Percentiles rank a stretch among this genome's conserved stretches.
Evolutionary conservation across 2,888 invertebrate genomes (phyloP).

Genomic region (Drosophila paranaensis): DNA sequence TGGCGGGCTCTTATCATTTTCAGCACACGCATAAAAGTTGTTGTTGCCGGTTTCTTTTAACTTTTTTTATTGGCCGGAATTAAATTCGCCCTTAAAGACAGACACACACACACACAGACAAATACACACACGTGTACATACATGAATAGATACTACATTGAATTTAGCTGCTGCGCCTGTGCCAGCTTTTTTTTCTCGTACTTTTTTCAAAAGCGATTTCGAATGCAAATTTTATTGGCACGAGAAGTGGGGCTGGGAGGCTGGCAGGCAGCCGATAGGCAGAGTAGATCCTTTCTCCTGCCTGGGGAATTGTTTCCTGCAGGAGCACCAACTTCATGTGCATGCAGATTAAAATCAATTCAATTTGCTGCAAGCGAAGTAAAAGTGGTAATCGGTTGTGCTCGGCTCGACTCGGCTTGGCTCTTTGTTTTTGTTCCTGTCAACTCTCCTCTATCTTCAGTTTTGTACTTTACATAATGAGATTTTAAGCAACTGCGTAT

Average conservation of each 20-base stretch:
- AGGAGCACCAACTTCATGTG: conserved; percentile 24
- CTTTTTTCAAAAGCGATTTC: conserved; percentile 70
- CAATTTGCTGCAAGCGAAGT: conserved; percentile 75
- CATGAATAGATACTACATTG: conserved; percentile 34
- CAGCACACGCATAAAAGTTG: conserved; percentile 77
- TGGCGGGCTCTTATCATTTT: conserved; percentile 64
- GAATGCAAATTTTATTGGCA: conserved; percentile 79
- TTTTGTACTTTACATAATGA: conserved; percentile 72
- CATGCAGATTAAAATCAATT: conserved; percentile 77
- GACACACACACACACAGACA: conserved; percentile 16
- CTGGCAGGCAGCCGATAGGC: conserved; percentile 10
- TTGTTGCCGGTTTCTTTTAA: conserved; percentile 60
- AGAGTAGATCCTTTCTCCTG: neutral
- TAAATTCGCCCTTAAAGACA: conserved; percentile 64
- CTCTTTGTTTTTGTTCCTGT: conserved; percentile 58
- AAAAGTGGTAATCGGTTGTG: conserved; percentile 73
- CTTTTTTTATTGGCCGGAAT: conserved; percentile 73
- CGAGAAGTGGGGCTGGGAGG: conserved; percentile 26
- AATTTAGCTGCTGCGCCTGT: conserved; percentile 39
- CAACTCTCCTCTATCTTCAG: neutral
- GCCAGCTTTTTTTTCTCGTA: conserved; percentile 33
- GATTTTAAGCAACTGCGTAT: conserved; percentile 69
- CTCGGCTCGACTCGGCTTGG: conserved; percentile 20
- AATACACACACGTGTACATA: conserved; percentile 14
- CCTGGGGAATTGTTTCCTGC: conserved; percentile 13